These are phyloP conservation scores for Saxidomus purpurata DNA, from an alignment of 1,140 invertebrate genomes.

Conservation along the genomic window DNA sequence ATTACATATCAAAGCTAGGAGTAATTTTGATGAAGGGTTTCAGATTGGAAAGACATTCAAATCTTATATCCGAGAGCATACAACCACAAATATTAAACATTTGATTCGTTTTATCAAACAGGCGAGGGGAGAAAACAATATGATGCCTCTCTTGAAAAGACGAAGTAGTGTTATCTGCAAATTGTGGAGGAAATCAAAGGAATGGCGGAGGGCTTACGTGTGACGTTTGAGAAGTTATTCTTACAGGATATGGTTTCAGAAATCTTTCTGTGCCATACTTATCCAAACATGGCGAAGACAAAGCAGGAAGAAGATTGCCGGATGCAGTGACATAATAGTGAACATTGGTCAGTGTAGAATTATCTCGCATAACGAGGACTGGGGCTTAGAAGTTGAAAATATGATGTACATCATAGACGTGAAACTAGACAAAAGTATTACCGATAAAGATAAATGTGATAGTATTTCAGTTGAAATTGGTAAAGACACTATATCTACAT, in stretches of 20 bases:
- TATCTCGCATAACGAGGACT: constrained; percentile 57
- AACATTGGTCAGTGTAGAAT: constrained; percentile 20
- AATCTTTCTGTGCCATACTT: neutral
- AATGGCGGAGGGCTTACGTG: constrained; percentile 20
- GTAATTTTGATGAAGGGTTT: constrained; percentile 43
- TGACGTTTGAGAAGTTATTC: constrained; percentile 27
- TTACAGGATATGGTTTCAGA: constrained; percentile 25
- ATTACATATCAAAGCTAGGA: constrained; percentile 33
- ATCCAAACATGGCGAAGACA: neutral
- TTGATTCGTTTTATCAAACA: neutral
- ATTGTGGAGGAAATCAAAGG: constrained; percentile 50
- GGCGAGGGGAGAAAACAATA: neutral
- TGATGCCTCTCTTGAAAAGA: neutral
- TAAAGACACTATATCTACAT: neutral
- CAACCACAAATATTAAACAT: neutral
- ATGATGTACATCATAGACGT: neutral
- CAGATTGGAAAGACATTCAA: constrained; percentile 40
- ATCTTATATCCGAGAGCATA: constrained; percentile 15
- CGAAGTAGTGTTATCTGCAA: constrained; percentile 17
- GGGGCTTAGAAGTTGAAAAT: constrained; percentile 1
- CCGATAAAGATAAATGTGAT: neutral
- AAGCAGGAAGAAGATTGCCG: neutral
- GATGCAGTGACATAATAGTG: constrained; percentile 51
- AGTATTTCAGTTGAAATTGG: neutral
- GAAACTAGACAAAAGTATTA: neutral